Percentiles rank a stretch among this genome's conserved stretches.
Evolutionary conservation across 1,140 invertebrate genomes (phyloP).

Genomic region (Elymnias hypermnestra): DNA sequence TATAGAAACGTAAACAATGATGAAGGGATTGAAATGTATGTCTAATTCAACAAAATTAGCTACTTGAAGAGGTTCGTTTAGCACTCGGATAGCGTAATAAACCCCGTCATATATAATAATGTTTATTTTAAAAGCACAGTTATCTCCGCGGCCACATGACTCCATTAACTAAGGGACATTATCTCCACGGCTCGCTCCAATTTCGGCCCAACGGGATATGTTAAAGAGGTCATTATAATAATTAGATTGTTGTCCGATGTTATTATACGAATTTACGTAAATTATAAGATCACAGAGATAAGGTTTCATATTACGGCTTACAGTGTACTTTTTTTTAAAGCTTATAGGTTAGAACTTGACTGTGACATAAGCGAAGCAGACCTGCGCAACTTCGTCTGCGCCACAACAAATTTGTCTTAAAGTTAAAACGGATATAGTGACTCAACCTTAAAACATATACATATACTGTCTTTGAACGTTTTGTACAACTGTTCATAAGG

Average conservation of each 20-base stretch:
- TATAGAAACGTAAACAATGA: neutral
- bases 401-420: no score
- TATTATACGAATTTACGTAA: slow-evolving; percentile 72
- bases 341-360: no score
- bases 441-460: no score
- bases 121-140: slow-evolving; percentile 64
- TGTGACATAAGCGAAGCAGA: no score
- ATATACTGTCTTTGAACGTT: no score
- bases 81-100: slow-evolving; percentile 8
- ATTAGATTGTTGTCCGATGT: slow-evolving; percentile 71
- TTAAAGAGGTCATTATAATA: slow-evolving; percentile 73
- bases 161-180: slow-evolving; percentile 59
- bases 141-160: slow-evolving; percentile 42
- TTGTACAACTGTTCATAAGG: no score
- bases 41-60: slow-evolving; percentile 38
- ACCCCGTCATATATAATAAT: slow-evolving; percentile 35
- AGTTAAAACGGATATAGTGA: no score
- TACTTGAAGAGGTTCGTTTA: slow-evolving; percentile 13
- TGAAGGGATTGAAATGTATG: no score
- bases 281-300: no score
- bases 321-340: no score
- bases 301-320: no score
- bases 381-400: neutral
- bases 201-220: slow-evolving; percentile 61
- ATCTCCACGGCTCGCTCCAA: slow-evolving; percentile 47